A percentile compares a stretch with the other conserved stretches of the same genome.
These are phyloP conservation scores for Deladenus siricidicola DNA, from an alignment of 2,888 invertebrate species.

Conservation along the genomic window DNA sequence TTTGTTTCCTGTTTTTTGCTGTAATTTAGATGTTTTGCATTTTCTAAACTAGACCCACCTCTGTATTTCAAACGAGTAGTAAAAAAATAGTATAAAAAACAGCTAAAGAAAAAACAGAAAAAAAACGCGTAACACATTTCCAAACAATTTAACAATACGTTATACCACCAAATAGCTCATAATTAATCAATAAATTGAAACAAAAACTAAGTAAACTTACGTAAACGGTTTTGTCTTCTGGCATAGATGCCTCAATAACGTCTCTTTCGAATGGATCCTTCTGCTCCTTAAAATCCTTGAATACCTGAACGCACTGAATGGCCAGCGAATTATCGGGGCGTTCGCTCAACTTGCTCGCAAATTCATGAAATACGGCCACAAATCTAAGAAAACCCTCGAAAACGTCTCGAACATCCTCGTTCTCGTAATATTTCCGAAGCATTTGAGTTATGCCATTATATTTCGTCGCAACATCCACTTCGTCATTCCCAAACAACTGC, in stretches of 20 bases:
- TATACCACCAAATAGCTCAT: too few relatives aligned
- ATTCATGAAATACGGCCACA: neutral
- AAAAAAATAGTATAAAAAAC: too few relatives aligned
- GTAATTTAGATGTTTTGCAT: too few relatives aligned
- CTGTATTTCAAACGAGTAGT: too few relatives aligned
- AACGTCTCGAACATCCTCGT: slow-evolving; percentile 2
- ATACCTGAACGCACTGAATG: neutral
- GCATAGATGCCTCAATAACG: neutral
- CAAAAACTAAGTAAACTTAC: neutral
- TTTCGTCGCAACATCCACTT: slow-evolving; percentile 2
- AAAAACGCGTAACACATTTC: too few relatives aligned
- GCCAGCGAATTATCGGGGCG: neutral
- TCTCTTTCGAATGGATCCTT: slow-evolving; percentile 1
- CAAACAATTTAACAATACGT: too few relatives aligned
- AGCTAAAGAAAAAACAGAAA: too few relatives aligned
- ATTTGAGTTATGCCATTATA: neutral
- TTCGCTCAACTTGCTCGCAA: neutral
- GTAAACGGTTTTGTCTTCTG: neutral
- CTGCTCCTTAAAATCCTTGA: neutral
- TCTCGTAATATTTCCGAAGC: neutral
- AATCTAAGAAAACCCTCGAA: slow-evolving; percentile 8
- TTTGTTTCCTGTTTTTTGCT: too few relatives aligned
- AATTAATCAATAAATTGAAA: too few relatives aligned
- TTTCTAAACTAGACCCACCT: too few relatives aligned
- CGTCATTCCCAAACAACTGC: neutral